Evolutionary conservation across 2,113 vertebrate genomes (phyloP).

Genomic region (Zapornia atra): DNA sequence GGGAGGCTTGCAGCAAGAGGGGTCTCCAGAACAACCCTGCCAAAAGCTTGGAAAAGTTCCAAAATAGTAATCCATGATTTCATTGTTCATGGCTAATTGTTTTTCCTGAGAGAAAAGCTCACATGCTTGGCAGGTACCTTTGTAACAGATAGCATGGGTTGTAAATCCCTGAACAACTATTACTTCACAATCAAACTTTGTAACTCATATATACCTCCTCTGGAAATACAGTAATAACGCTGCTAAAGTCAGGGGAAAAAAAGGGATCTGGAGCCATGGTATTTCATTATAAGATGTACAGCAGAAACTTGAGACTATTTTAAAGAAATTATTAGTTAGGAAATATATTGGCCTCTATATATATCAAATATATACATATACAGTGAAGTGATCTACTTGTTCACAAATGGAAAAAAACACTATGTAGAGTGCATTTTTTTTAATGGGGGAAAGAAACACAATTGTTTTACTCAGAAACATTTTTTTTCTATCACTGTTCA

Average conservation of each 20-base stretch:
- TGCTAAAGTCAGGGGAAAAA: not conserved
- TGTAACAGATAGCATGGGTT: constrained; percentile 15
- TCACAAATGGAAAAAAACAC: not conserved
- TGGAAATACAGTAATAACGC: not conserved
- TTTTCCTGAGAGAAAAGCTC: constrained; percentile 37
- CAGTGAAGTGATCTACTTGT: not conserved
- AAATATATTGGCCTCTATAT: not conserved
- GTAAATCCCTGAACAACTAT: constrained; percentile 14
- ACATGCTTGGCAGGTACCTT: not conserved
- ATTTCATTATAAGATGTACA: not conserved
- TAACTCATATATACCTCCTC: not conserved
- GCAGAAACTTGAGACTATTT: not conserved
- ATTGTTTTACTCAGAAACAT: not conserved
- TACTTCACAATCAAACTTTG: not conserved
- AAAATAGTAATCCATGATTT: not conserved
- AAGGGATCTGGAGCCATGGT: not conserved
- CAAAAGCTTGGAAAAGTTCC: not conserved
- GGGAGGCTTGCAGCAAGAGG: not conserved
- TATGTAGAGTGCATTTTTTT: not conserved
- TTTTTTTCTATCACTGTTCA: not conserved
- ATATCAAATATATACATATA: not conserved
- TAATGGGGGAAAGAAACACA: not conserved
- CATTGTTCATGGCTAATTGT: not conserved
- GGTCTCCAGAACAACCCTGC: not conserved
- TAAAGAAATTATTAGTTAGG: not conserved